Percentiles rank a stretch among this genome's conserved stretches.
Conservation (phyloP, 2,797 vertebrate species). For the Orientallactaga sibirica region DNA sequence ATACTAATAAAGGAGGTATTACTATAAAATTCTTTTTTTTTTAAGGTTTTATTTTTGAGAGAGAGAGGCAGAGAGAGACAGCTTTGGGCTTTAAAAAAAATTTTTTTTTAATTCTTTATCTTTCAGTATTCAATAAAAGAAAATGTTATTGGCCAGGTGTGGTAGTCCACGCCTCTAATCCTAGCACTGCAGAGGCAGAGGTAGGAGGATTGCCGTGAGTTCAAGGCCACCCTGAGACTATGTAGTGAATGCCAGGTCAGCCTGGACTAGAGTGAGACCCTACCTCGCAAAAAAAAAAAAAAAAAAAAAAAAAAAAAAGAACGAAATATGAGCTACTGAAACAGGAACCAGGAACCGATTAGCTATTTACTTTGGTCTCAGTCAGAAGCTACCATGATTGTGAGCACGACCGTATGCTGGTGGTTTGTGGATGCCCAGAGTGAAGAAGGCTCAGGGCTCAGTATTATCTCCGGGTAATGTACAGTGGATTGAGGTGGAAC, state of each 20-base stretch:
- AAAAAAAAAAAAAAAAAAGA: background rate
- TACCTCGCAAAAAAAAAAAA: too few relatives aligned
- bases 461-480: background rate
- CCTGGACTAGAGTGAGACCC: too few relatives aligned
- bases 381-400: background rate
- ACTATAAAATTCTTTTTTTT: conserved; percentile 33
- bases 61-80: too few relatives aligned
- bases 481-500: background rate
- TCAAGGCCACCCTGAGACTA: too few relatives aligned
- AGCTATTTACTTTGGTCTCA: conserved; percentile 16
- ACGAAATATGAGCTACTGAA: conserved; percentile 25
- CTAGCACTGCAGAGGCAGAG: too few relatives aligned
- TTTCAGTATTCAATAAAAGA: conserved; percentile 52
- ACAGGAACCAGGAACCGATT: conserved; percentile 31
- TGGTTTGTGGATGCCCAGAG: background rate
- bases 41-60: too few relatives aligned
- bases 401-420: background rate
- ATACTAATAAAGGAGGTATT: conserved; percentile 16
- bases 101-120: background rate
- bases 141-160: background rate
- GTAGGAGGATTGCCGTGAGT: too few relatives aligned
- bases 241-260: too few relatives aligned
- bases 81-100: too few relatives aligned
- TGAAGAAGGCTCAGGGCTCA: background rate
- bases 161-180: too few relatives aligned